phyloP scores from a whole-genome alignment of 2,113 vertebrate species.

The Passer domesticus region DNA sequence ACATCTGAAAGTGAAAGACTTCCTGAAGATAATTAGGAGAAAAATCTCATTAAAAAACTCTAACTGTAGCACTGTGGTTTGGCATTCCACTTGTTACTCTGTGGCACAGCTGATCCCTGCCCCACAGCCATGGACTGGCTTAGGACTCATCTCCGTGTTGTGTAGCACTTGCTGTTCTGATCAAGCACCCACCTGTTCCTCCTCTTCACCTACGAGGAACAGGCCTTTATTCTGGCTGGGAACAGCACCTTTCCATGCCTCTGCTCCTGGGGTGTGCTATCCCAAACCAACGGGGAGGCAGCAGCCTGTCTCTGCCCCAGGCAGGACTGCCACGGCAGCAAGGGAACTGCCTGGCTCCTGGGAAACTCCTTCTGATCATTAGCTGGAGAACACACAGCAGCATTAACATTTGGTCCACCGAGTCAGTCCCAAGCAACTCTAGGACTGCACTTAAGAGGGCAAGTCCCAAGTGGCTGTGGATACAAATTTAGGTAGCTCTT shows the following conservation, averaged over 20 bases:
- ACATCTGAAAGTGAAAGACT: not conserved
- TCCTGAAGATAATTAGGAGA: not conserved
- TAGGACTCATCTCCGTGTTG: not conserved
- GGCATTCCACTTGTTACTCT: not conserved
- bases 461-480: not conserved
- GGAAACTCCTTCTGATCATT: not conserved
- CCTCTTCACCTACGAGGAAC: not conserved
- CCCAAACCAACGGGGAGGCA: not conserved
- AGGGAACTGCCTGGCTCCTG: not conserved
- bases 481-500: not conserved
- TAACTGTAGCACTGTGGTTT: not conserved
- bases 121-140: rapidly evolving
- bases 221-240: not conserved
- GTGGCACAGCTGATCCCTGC: not conserved
- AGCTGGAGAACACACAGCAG: not conserved
- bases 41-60: not conserved
- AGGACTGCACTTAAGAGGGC: not conserved
- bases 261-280: rapidly evolving
- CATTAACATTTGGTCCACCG: not conserved
- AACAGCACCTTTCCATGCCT: not conserved
- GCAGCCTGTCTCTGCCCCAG: not conserved
- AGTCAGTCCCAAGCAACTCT: not conserved
- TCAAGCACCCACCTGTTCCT: not conserved
- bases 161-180: not conserved
- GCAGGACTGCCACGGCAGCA: rapidly evolving